phyloP scores from a whole-genome alignment of 2,113 vertebrate species.

The Nanger granti region DNA sequence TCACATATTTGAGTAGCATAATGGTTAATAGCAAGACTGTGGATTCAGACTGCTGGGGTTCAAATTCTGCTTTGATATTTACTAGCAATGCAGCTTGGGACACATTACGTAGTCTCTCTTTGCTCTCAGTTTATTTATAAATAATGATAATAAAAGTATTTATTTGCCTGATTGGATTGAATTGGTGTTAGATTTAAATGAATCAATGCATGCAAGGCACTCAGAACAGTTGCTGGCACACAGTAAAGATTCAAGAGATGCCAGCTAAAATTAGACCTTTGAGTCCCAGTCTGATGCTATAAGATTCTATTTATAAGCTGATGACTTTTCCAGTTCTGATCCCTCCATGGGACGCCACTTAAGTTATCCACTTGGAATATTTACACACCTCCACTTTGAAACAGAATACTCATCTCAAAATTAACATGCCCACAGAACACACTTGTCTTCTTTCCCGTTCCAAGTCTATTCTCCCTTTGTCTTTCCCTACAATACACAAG shows the following conservation, averaged over 20 bases:
- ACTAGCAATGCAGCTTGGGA: not conserved
- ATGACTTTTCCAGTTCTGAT: not conserved
- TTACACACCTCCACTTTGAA: not conserved
- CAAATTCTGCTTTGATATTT: not conserved
- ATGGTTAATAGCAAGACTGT: not conserved
- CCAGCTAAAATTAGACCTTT: constrained; percentile 5
- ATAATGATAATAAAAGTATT: not conserved
- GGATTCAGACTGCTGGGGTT: not conserved
- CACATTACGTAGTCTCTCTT: not conserved
- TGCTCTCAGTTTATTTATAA: not conserved
- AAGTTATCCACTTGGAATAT: not conserved
- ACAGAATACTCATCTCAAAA: not conserved
- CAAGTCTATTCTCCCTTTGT: not conserved
- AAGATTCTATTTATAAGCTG: not conserved
- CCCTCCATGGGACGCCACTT: not conserved
- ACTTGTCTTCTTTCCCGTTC: not conserved
- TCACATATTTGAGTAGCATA: not conserved
- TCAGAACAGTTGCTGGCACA: not conserved
- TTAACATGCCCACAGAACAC: not conserved
- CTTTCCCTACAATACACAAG: not conserved
- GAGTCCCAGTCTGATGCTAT: not conserved
- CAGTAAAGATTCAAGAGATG: not conserved
- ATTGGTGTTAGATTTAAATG: not conserved
- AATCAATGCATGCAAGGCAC: not conserved
- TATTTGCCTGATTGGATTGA: not conserved